Evolutionary conservation across 2,113 vertebrate genomes (phyloP), one percentile per base, ranked within the genome.

Genomic region (Gasterosteus nipponicus): DNA sequence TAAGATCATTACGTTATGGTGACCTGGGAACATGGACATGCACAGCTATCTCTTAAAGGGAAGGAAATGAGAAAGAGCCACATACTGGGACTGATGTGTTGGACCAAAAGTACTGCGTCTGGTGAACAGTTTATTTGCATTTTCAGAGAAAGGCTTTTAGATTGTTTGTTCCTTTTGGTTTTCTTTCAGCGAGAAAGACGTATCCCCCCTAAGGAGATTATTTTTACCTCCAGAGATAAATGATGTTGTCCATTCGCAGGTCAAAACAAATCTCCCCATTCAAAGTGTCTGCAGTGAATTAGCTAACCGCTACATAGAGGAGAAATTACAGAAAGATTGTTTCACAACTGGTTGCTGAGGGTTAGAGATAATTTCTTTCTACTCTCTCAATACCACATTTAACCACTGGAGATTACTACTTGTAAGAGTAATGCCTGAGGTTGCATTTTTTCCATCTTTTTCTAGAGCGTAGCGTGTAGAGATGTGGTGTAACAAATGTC

Each of bases 351-450:
- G 65, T 60, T 73, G n/a, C 39, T 15, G 42, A 35, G 31, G 54
- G 18, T 60, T n/a, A 44, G 18, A 44, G 8, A 39, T 19, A 63
- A 33, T 57, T 66, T 81, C 29, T 47, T 80, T 82, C 57, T 63
- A 62, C 18, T 53, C 56, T 65, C 39, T 77, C 57, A 51, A 10
- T 51, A 39, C 59, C 78, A 72, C 68, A 58, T 89, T 85, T 78
- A 82, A 78, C 82, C 80, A 85, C 62, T 57, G 49, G 78, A 85
- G 73, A 83, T 86, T 73, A 71, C 54, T 61, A 66, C 72, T 83
- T 90, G 71, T 79, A 51, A 82, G 60, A 62, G 69, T 73, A 77
- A 60, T 69, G 68, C 82, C 80, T 66, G 15, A 66, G 46, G 69
- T 82, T 75, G 59, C 64, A 85, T 10, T 59, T 61, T 82, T 75